Evolutionary conservation across 2,797 vertebrate genomes (phyloP).

Genomic region (Lerista edwardsae): DNA sequence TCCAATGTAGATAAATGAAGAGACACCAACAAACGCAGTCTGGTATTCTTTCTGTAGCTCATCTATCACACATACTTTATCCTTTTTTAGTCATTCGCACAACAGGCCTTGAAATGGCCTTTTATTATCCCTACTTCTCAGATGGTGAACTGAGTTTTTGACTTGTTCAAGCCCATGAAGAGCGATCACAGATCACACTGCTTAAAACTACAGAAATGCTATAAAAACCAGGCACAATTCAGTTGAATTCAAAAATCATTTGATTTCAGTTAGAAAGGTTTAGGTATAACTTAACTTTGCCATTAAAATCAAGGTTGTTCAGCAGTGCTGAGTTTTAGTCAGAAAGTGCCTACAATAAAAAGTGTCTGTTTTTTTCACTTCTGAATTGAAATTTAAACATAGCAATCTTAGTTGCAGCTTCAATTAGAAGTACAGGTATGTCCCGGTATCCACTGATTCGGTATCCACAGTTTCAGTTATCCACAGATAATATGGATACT

Average conservation of each 20-base stretch:
- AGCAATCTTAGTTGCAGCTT: not conserved
- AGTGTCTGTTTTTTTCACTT: not conserved
- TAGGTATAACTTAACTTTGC: not conserved
- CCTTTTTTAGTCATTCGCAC: not conserved
- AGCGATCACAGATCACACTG: not conserved
- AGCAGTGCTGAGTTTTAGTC: not conserved
- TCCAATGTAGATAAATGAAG: not conserved
- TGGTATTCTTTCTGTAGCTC: not conserved
- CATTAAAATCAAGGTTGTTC: not conserved
- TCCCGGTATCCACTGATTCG: no score
- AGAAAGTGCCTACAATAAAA: not conserved
- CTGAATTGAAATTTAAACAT: not conserved
- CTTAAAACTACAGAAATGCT: not conserved
- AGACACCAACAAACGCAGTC: not conserved
- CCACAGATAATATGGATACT: no score
- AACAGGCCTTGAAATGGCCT: not conserved
- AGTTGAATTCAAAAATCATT: not conserved
- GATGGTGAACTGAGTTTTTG: not conserved
- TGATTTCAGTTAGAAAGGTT: not conserved
- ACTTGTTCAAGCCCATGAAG: not conserved
- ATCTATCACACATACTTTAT: no score
- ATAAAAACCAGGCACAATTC: not conserved
- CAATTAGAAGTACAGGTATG: not conserved
- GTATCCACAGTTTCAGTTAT: no score
- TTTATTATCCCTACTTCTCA: not conserved